Base-by-base conservation (phyloP, 2,113 vertebrate species). In the Donacobius atricapilla region DNA sequence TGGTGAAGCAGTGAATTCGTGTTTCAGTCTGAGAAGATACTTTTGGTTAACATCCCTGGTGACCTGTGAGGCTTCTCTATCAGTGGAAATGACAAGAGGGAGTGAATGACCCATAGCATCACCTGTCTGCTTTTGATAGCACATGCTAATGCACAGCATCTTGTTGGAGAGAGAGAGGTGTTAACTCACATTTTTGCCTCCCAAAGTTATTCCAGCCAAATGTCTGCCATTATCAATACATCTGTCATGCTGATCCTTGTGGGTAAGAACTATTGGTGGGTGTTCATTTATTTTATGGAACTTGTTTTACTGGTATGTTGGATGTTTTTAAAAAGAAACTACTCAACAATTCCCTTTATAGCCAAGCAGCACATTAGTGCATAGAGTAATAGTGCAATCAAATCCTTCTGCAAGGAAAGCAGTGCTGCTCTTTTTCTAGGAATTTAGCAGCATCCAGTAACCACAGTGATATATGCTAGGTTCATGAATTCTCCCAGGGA, bases 401-500 rank as follows among this genome's bases (percentile, higher is more conserved):
- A 93, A 97, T 95, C 95, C 70, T 93, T 92, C 72, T 93, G 85
- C 0, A 7, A 79, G 93, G 71, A 94, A 95, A 94, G 80, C 44
- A 70, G 56, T 83, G 45, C 37, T 94, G 63, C 44, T 94, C 87
- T 96, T 97, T 84, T 91, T 42, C 82, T 79, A 85, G 58, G 84
- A 97, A 96, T 96, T 91, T 95, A 91, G 50, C 80, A 95, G 93
- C 95, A 96, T 97, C 81, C 61, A 94, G 81, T 81, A 97, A 93
- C 96, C 83, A 86, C 51, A 70, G 56, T 97, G 91, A 94, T 96
- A 68, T 96, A 97, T 79, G 24, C 82, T 93, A 23, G 54, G 79
- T 84, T 97, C 83, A 56, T 82, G 65, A 24, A 1, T 96, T 96
- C 94, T 96, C 65, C 83, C 69, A 93, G 85, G 95, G 94, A 95